phyloP scores from a whole-genome alignment of 2,113 vertebrate genomes.

The Sminthopsis crassicaudata region DNA sequence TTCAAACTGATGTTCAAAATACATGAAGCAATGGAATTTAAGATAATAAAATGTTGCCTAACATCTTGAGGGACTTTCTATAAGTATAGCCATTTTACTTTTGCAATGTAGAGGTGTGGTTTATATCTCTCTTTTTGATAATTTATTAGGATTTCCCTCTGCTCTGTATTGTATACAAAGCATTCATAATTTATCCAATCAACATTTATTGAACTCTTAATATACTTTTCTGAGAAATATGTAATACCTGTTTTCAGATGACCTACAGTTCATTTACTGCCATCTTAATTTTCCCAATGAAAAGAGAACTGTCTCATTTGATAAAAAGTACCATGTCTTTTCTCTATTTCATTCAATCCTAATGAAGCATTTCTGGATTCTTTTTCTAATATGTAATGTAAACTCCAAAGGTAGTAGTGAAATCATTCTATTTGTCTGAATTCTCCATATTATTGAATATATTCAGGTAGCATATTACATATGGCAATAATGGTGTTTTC shows the following conservation, averaged over 20 bases:
- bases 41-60: conserved; percentile 49
- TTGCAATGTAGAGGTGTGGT: conserved; percentile 16
- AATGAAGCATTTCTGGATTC: conserved; percentile 40
- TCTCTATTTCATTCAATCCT: background rate
- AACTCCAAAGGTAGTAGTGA: conserved; percentile 36
- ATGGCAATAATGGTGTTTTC: background rate
- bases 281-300: conserved; percentile 26
- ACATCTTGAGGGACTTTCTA: conserved; percentile 50
- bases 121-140: conserved; percentile 41
- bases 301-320: background rate
- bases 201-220: conserved; percentile 35
- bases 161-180: conserved; percentile 37
- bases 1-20: conserved; percentile 49
- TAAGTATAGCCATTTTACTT: conserved; percentile 1
- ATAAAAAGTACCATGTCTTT: background rate
- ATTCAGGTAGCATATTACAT: conserved; percentile 37
- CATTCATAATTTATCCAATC: conserved; percentile 21
- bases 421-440: conserved; percentile 39
- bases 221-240: background rate
- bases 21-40: conserved; percentile 1
- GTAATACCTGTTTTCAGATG: conserved; percentile 6
- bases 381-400: conserved; percentile 48
- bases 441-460: conserved; percentile 50
- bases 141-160: conserved; percentile 52
- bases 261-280: background rate